Conservation (phyloP, 2,888 invertebrate species). For the Muscina levida region DNA sequence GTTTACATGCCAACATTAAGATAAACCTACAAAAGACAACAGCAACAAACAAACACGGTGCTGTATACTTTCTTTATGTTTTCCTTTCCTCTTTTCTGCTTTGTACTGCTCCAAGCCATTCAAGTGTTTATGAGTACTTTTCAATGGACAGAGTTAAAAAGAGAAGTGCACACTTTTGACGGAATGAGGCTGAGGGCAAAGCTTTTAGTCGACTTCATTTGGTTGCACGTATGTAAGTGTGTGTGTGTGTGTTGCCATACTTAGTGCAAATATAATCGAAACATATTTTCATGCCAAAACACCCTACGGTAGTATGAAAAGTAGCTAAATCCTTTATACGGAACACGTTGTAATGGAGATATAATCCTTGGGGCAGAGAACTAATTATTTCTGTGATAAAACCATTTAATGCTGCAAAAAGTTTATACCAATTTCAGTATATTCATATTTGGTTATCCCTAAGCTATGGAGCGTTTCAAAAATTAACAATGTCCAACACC, state of each 20-base stretch:
- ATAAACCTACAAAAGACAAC: neutral
- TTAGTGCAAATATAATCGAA: conserved; percentile 32
- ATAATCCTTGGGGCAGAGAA: no score
- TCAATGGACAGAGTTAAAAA: conserved; percentile 32
- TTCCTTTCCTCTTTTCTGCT: conserved; percentile 22
- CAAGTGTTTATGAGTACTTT: conserved; percentile 53
- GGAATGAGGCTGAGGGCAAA: conserved; percentile 39
- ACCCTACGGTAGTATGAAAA: conserved; percentile 15
- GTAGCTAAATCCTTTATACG: no score
- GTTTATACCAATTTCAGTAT: no score
- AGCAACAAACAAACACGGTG: conserved; percentile 20
- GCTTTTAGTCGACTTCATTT: conserved; percentile 38
- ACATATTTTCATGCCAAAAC: conserved; percentile 35
- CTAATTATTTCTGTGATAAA: no score
- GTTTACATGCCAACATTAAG: conserved; percentile 3
- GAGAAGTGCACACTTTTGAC: conserved; percentile 12
- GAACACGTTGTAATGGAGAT: no score
- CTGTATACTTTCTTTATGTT: conserved; percentile 42
- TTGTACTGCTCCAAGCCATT: conserved; percentile 41
- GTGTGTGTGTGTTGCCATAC: conserved; percentile 37
- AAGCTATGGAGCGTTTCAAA: no score
- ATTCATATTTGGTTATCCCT: no score
- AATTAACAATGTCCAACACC: no score
- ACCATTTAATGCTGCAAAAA: no score
- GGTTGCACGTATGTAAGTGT: conserved; percentile 30